Evolutionary conservation across 2,113 vertebrate genomes (phyloP), one percentile per base, ranked within the genome.

Genomic region (Anhinga anhinga): DNA sequence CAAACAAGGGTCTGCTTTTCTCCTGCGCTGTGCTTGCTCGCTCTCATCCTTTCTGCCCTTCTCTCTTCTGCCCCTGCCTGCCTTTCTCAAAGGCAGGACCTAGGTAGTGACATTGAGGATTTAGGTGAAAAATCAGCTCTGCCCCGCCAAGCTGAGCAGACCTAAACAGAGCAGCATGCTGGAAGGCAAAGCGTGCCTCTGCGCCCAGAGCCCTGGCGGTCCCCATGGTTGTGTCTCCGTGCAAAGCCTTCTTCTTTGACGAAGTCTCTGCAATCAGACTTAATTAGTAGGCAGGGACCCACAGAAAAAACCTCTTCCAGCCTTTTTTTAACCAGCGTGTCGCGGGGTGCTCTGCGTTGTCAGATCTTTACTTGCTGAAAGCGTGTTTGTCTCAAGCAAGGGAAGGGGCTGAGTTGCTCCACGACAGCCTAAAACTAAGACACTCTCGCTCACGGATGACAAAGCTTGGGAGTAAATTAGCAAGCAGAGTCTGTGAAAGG

Each of bases 401-500:
- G 72, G 38, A 86, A 42, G 42, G 55, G 82, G 25, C 80, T 26
- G 55, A 76, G 83, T 12, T 67, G 52, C n/a, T 82, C 88, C 5
- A 1, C 1, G 1, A 20, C 69, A 65, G 88, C 83, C 70, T 66
- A 23, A 84, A 91, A 67, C 50, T 56, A 36, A 91, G 67, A 40
- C 17, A 0, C 52, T 56, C 86, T 90, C 6, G 4, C 58, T 79
- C 5, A 5, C 2, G 10, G 58, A 61, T 90, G 95, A 83, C 77
- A 97, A 86, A 92, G 93, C 81, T 50, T 12, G 20, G 67, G 83
- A 92, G 96, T 96, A 90, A 94, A 97, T 96, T 94, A 95, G 55
- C 82, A 91, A 79, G 82, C 95, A 95, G 91, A 88, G 85, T 59
- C 91, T 94, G 78, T 83, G 93, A 96, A 97, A 96, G 78, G 91